A percentile compares a stretch with the other conserved stretches of the same genome.
Evolutionary conservation across 2,797 vertebrate genomes (phyloP).

Genomic region (Numenius phaeopus): DNA sequence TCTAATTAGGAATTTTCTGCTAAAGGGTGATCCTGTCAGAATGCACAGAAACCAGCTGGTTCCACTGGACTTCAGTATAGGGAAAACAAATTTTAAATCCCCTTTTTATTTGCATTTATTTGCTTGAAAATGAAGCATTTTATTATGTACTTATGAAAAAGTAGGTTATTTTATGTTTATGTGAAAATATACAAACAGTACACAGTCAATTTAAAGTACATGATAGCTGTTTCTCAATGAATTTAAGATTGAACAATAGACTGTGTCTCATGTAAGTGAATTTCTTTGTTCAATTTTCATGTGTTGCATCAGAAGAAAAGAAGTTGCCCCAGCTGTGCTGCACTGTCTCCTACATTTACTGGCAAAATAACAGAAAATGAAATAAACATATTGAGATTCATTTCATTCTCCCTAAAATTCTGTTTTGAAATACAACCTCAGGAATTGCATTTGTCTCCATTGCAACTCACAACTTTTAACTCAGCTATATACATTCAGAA

Average conservation of each 20-base stretch:
- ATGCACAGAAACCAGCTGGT: not conserved
- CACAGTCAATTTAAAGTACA: not conserved
- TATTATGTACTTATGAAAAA: not conserved
- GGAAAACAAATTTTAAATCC: not conserved
- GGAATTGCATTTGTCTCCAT: slow-evolving; percentile 46
- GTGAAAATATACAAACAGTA: not conserved
- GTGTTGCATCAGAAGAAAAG: slow-evolving; percentile 32
- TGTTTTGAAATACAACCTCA: slow-evolving; percentile 37
- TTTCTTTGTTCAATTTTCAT: not conserved
- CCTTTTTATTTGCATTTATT: not conserved
- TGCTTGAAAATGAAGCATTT: not conserved
- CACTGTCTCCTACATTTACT: not conserved
- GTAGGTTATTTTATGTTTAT: not conserved
- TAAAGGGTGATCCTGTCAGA: not conserved
- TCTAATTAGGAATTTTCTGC: not conserved
- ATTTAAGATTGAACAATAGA: not conserved
- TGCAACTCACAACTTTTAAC: not conserved
- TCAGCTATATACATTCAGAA: not conserved
- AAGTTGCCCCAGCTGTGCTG: not conserved
- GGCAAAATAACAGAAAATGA: slow-evolving; percentile 35
- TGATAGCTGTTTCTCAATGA: not conserved
- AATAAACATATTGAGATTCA: not conserved
- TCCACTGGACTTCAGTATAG: not conserved
- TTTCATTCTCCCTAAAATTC: slow-evolving; percentile 60
- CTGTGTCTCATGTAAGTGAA: not conserved